phyloP scores from a whole-genome alignment of 2,113 vertebrate species.

The Rhegmatorhina hoffmannsi region DNA sequence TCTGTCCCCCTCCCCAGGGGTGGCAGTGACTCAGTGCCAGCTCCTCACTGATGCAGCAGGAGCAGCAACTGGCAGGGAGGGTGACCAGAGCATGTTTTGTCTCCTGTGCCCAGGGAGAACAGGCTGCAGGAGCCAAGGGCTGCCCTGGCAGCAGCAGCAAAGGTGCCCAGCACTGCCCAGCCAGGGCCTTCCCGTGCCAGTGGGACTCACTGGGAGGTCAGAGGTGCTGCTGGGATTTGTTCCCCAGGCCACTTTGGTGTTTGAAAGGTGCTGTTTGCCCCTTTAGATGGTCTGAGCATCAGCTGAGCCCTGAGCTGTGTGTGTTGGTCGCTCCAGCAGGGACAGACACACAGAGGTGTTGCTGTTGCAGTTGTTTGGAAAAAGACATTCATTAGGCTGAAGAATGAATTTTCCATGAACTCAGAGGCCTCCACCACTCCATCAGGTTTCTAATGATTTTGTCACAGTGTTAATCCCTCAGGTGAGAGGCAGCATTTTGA shows the following conservation, averaged over 20 bases:
- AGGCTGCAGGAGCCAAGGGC: not conserved
- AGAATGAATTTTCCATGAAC: constrained; percentile 28
- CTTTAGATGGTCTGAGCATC: not conserved
- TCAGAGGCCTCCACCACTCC: constrained; percentile 15
- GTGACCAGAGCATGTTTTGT: not conserved
- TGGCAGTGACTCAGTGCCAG: not conserved
- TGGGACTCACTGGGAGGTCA: rapidly evolving
- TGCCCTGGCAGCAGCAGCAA: not conserved
- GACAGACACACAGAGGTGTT: not conserved
- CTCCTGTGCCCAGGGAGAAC: not conserved
- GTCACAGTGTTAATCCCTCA: constrained; percentile 68
- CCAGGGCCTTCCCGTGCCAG: rapidly evolving
- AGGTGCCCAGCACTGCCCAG: not conserved
- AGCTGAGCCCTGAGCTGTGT: not conserved
- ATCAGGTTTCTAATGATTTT: constrained; percentile 72
- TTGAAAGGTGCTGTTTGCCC: not conserved
- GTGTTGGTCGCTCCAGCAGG: not conserved
- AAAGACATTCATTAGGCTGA: constrained; percentile 49
- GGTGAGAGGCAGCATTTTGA: constrained; percentile 64
- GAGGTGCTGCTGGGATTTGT: rapidly evolving
- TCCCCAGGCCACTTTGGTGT: rapidly evolving
- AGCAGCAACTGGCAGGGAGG: not conserved
- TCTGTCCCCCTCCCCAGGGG: not conserved
- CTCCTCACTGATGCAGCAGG: not conserved
- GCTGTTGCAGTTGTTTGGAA: not conserved